Conservation (phyloP, 2,888 invertebrate genomes). For the Drosophila cognata region DNA sequence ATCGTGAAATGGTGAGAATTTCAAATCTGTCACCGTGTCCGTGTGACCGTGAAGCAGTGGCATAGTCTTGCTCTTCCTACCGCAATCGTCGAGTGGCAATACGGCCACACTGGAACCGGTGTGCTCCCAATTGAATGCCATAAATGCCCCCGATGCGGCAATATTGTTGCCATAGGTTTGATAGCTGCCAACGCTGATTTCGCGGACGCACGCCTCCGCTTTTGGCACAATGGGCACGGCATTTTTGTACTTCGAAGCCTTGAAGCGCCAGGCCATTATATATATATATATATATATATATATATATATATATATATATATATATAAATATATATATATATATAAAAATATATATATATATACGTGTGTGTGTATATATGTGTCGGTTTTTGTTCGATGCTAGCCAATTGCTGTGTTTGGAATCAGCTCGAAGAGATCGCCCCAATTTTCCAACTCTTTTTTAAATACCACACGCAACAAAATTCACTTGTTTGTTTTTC, state of each 20-base stretch:
- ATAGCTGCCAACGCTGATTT: constrained; percentile 96
- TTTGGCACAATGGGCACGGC: constrained; percentile 98
- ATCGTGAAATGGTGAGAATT: constrained; percentile 98
- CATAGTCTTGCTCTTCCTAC: constrained; percentile 95
- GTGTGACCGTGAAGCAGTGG: constrained; percentile 93
- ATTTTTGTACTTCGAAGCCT: constrained; percentile 99
- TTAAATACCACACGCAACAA: not conserved
- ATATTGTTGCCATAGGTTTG: constrained; percentile 98
- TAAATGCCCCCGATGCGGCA: constrained; percentile 95
- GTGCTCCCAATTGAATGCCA: constrained; percentile 98
- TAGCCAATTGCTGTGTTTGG: constrained; percentile 8
- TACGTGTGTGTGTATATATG: not conserved
- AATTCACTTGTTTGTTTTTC: constrained; percentile 16
- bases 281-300: not conserved
- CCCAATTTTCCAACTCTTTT: constrained; percentile 29
- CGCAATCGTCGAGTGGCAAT: constrained; percentile 94
- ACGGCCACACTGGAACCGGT: constrained; percentile 96
- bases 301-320: not conserved
- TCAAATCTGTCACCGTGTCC: constrained; percentile 97
- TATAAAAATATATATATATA: not conserved
- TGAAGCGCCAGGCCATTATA: constrained; percentile 96
- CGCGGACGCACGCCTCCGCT: constrained; percentile 94
- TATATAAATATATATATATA: not conserved
- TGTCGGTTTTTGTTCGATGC: constrained; percentile 15
- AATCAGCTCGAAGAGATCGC: constrained; percentile 5